Percentiles rank a stretch among this genome's conserved stretches.
Evolutionary conservation across 1,140 invertebrate species (phyloP).

Genomic region (Hydropsyche tenuis): DNA sequence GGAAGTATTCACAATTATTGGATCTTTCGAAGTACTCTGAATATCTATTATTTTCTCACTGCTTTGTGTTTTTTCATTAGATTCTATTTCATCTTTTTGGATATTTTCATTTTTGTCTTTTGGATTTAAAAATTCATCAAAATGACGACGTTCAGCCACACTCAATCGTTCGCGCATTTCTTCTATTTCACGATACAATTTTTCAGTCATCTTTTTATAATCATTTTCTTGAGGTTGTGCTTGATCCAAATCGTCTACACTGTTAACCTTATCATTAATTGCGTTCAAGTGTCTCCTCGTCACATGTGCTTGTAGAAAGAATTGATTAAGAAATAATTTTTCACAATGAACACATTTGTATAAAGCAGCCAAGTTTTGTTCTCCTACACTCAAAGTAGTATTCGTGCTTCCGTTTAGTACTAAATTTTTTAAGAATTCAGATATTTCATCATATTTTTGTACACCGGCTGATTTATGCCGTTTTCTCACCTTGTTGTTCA

Average conservation of each 20-base stretch:
- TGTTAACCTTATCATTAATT: conserved; percentile 11
- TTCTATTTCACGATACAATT: conserved; percentile 66
- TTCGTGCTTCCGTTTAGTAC: conserved; percentile 31
- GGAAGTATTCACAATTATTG: not conserved
- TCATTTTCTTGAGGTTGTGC: not conserved
- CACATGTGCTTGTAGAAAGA: conserved; percentile 64
- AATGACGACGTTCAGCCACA: conserved; percentile 60
- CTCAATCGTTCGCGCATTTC: conserved; percentile 66
- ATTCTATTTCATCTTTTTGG: conserved; percentile 53
- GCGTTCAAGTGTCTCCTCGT: conserved; percentile 59
- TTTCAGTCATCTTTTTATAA: conserved; percentile 59
- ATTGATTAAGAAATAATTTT: conserved; percentile 66
- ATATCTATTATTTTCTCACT: conserved; percentile 46
- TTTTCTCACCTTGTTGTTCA: conserved; percentile 55
- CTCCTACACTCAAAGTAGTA: conserved; percentile 31
- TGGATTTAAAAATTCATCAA: conserved; percentile 13
- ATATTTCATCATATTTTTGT: conserved; percentile 40
- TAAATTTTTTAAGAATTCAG: conserved; percentile 40
- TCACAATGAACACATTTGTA: conserved; percentile 64
- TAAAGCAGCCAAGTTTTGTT: conserved; percentile 38
- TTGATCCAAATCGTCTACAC: not conserved
- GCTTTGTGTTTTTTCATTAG: conserved; percentile 54
- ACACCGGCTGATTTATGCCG: conserved; percentile 33
- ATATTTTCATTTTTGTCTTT: conserved; percentile 52
- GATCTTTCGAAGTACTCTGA: not conserved